phyloP scores from a whole-genome alignment of 2,113 vertebrate genomes.

The Aegithalos caudatus region DNA sequence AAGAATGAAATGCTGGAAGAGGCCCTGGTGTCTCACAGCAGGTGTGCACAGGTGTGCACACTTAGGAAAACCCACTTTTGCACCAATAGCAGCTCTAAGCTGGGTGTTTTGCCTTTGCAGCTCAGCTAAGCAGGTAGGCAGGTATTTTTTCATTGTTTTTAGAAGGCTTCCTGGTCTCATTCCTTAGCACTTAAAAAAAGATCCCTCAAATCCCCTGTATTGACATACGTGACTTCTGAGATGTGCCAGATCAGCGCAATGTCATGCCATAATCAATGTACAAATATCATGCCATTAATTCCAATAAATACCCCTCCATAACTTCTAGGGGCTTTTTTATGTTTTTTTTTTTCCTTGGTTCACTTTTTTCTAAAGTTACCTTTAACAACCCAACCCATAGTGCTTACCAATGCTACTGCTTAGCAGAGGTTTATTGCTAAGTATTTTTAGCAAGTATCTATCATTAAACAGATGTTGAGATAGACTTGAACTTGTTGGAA shows the following conservation, averaged over 20 bases:
- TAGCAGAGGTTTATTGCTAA: neutral
- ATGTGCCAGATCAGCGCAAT: neutral
- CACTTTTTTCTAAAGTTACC: neutral
- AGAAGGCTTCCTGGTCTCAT: neutral
- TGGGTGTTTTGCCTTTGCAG: neutral
- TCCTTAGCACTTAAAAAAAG: neutral
- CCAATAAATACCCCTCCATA: neutral
- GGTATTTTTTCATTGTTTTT: neutral
- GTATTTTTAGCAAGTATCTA: neutral
- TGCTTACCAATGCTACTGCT: neutral
- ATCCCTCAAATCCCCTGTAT: neutral
- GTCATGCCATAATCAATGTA: accelerated
- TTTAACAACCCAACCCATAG: neutral
- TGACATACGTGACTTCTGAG: neutral
- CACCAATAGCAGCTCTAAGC: neutral
- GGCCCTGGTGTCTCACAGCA: neutral
- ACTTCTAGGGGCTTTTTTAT: neutral
- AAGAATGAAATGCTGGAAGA: neutral
- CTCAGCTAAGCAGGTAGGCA: neutral
- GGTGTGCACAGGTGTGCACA: neutral
- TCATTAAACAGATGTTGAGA: neutral
- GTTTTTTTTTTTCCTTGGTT: neutral
- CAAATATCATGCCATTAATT: neutral
- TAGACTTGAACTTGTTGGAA: neutral
- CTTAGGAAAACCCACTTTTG: neutral